Evolutionary conservation across 92 coral and sea anemone species (phyloP).

Genomic region (Parazoanthus atlanticus): DNA sequence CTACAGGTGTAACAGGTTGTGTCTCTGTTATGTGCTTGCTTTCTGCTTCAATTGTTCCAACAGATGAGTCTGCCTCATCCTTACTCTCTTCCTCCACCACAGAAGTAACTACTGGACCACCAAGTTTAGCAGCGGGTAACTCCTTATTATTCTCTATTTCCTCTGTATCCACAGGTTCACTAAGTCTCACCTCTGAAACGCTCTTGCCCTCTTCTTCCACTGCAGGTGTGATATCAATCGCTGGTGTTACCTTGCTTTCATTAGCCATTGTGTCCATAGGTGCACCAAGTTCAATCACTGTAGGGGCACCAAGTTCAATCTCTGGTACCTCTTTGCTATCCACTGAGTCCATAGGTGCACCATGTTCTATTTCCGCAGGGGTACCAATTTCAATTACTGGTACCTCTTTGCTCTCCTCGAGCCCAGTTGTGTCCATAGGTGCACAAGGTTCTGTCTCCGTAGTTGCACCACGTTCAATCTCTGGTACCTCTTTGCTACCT

Average conservation of each 20-base stretch:
- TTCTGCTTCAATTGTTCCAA: not conserved
- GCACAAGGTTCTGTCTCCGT: not conserved
- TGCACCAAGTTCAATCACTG: not conserved
- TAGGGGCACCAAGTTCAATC: not conserved
- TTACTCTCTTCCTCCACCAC: not conserved
- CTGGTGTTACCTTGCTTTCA: not conserved
- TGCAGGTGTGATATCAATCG: not conserved
- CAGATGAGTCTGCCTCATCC: not conserved
- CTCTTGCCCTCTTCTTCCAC: not conserved
- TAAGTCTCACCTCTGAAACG: not conserved
- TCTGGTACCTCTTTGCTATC: not conserved
- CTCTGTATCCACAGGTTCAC: not conserved
- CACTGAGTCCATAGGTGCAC: not conserved
- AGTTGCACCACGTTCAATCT: not conserved
- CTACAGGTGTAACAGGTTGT: not conserved
- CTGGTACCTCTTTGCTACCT: not conserved
- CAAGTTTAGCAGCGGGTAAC: not conserved
- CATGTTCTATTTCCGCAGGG: not conserved
- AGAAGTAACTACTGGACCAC: not conserved
- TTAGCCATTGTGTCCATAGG: not conserved
- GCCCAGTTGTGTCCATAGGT: not conserved
- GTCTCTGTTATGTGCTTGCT: not conserved
- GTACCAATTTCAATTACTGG: not conserved
- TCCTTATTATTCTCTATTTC: not conserved
- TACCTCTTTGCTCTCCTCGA: not conserved